Percentiles rank a stretch among this genome's conserved stretches.
Evolutionary conservation across 1,140 invertebrate genomes (phyloP).

Genomic region (Trichonephila clavipes): DNA sequence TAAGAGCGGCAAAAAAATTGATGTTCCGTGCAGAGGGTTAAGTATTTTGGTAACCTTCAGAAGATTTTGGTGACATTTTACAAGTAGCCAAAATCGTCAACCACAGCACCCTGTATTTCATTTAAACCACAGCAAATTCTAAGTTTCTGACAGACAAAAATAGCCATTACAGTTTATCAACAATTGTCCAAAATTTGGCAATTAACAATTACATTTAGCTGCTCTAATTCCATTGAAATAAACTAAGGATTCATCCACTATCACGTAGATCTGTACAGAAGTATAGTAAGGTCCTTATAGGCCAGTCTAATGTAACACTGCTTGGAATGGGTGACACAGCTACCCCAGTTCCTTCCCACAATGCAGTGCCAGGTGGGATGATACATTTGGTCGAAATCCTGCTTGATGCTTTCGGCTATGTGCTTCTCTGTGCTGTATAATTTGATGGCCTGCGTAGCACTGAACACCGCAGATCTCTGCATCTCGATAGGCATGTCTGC

Average conservation of each 20-base stretch:
- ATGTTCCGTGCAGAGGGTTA: too few relatives aligned
- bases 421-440: conserved; percentile 79
- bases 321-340: conserved; percentile 79
- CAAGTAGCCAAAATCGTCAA: too few relatives aligned
- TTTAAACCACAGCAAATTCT: too few relatives aligned
- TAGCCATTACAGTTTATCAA: too few relatives aligned
- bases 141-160: too few relatives aligned
- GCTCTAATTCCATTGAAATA: not conserved
- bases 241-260: not conserved
- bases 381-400: conserved; percentile 79
- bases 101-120: too few relatives aligned
- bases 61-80: too few relatives aligned
- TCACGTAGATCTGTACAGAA: conserved; percentile 79
- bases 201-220: too few relatives aligned
- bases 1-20: too few relatives aligned
- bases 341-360: conserved; percentile 79
- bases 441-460: conserved; percentile 77
- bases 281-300: conserved; percentile 78
- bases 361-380: conserved; percentile 79
- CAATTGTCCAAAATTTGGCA: too few relatives aligned
- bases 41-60: too few relatives aligned
- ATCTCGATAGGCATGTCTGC: conserved; percentile 79
- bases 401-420: conserved; percentile 79
- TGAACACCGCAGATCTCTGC: conserved; percentile 78
- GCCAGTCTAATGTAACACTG: conserved; percentile 67